Evolutionary conservation across 1,140 invertebrate species (phyloP).

Genomic region (Lerema accius): DNA sequence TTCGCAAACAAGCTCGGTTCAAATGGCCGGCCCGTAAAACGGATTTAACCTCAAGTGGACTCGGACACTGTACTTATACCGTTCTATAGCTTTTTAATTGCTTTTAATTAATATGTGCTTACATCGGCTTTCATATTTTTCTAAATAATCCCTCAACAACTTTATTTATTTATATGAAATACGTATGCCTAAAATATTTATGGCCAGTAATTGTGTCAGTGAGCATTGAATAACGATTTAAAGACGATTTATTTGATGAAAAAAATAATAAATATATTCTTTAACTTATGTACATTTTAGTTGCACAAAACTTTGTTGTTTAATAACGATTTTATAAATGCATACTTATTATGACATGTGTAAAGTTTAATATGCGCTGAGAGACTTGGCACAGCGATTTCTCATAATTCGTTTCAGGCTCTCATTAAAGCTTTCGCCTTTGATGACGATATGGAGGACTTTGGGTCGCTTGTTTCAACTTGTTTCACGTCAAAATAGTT

Average conservation of each 20-base stretch:
- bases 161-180: too few relatives aligned
- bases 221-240: too few relatives aligned
- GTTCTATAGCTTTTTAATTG: background rate
- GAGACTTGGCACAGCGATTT: conserved; percentile 32
- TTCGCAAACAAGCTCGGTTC: conserved; percentile 16
- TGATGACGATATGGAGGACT: conserved; percentile 28
- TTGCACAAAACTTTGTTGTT: background rate
- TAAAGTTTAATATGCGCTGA: conserved; percentile 15
- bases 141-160: too few relatives aligned
- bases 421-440: conserved; percentile 31
- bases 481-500: conserved; percentile 29
- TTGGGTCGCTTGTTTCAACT: conserved; percentile 14
- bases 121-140: background rate
- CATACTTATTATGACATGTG: background rate
- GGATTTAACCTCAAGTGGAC: conserved; percentile 13
- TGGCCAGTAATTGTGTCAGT: too few relatives aligned
- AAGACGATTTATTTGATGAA: too few relatives aligned
- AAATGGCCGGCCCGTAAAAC: background rate
- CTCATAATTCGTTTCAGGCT: conserved; percentile 29
- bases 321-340: background rate
- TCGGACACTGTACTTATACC: conserved; percentile 4
- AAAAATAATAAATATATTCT: too few relatives aligned
- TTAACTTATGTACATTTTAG: too few relatives aligned
- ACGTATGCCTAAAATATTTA: too few relatives aligned
- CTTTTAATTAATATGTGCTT: conserved; percentile 3